Evolutionary conservation across 2,888 invertebrate genomes (phyloP).

Genomic region (Athalia rosae): DNA sequence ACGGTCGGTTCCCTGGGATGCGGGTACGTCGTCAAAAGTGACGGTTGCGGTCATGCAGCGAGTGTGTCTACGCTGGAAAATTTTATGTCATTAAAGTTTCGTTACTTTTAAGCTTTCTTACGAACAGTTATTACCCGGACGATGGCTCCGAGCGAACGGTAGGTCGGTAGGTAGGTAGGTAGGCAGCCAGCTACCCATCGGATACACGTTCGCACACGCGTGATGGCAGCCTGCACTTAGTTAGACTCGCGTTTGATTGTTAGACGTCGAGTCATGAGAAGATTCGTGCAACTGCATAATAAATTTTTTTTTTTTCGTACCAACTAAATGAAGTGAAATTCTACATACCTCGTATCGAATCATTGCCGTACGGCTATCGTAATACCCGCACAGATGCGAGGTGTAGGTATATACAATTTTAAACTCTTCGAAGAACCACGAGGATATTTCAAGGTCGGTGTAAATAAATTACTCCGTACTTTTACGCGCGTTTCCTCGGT

Average conservation of each 20-base stretch:
- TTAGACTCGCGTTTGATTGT: too few species aligned
- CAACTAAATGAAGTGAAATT: too few species aligned
- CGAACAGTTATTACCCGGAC: conserved; percentile 31
- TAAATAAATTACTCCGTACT: conserved; percentile 15
- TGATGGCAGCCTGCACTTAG: neutral
- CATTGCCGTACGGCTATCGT: too few species aligned
- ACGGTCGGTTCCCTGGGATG: conserved; percentile 33
- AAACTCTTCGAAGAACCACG: neutral
- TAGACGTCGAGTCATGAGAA: too few species aligned
- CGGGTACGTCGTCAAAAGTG: conserved; percentile 35
- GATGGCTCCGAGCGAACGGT: conserved; percentile 12
- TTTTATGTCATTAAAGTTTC: conserved; percentile 37
- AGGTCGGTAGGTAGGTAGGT: too few species aligned
- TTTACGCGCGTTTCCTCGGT: neutral
- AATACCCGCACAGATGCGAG: neutral
- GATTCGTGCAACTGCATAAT: too few species aligned
- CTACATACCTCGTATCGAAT: too few species aligned
- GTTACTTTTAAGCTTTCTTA: conserved; percentile 33
- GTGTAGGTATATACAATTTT: neutral
- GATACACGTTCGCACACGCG: conserved; percentile 17
- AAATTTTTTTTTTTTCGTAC: too few species aligned
- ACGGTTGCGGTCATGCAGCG: conserved; percentile 8
- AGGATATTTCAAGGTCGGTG: neutral
- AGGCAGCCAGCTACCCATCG: neutral
- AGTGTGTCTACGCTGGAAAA: neutral